These are phyloP conservation scores for Aptenodytes forsteri DNA, from an alignment of 2,113 vertebrate genomes.

Conservation along the genomic window DNA sequence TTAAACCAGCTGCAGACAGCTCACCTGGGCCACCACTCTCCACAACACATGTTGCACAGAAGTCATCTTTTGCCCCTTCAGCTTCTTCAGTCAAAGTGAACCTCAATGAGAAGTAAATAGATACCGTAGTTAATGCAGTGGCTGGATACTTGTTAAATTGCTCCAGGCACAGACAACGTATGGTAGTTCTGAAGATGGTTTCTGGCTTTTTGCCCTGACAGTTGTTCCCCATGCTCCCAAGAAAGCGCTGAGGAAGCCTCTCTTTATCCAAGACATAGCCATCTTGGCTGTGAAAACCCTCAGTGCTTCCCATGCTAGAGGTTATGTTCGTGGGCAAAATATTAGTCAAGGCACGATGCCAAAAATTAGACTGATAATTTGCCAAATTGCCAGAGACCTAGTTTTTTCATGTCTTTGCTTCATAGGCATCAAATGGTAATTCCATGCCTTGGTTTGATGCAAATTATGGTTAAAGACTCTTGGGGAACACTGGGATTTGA, in stretches of 20 bases:
- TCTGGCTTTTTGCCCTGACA: not conserved
- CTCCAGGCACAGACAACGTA: not conserved
- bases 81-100: constrained; percentile 82
- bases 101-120: constrained; percentile 88
- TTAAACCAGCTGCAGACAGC: constrained; percentile 71
- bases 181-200: not conserved
- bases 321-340: not conserved
- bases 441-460: not conserved
- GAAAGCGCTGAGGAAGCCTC: not conserved
- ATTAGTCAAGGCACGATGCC: not conserved
- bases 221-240: not conserved
- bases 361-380: not conserved
- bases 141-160: not conserved
- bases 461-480: not conserved
- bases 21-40: not conserved
- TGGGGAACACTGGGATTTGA: not conserved
- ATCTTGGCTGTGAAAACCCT: not conserved
- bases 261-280: not conserved
- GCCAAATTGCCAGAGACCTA: not conserved
- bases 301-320: not conserved
- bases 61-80: constrained; percentile 57
- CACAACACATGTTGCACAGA: constrained; percentile 39
- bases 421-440: not conserved
- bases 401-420: not conserved
- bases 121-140: not conserved